Conservation (phyloP, 2,888 invertebrate species). For the Dusona sp. region DNA sequence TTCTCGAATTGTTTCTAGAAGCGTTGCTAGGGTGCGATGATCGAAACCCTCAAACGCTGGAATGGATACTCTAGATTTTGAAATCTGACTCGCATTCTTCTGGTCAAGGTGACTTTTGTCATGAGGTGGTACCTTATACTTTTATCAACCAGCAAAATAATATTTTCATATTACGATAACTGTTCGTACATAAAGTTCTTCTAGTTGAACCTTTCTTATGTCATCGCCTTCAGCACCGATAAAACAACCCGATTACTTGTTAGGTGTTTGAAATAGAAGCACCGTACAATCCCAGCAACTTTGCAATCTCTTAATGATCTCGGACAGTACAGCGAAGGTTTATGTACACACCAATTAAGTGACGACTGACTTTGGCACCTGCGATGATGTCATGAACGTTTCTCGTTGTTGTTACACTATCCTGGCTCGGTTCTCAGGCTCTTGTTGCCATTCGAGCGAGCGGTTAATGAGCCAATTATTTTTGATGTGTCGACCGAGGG, state of each 20-base stretch:
- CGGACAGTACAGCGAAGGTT: background rate
- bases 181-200: too few species aligned
- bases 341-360: conserved; percentile 12
- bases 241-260: background rate
- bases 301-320: background rate
- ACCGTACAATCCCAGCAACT: background rate
- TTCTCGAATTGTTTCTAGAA: background rate
- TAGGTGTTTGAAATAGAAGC: background rate
- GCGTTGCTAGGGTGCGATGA: background rate
- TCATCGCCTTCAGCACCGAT: background rate
- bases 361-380: conserved; percentile 27
- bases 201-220: too few species aligned
- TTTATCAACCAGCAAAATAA: background rate
- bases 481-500: conserved; percentile 16
- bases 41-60: too few species aligned
- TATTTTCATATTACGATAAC: background rate
- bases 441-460: conserved; percentile 30
- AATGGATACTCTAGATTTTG: too few species aligned
- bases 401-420: conserved; percentile 4
- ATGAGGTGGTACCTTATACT: background rate
- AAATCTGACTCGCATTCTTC: background rate
- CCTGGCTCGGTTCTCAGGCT: background rate
- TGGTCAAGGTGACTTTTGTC: background rate
- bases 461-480: conserved; percentile 55
- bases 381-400: conserved; percentile 5